A percentile compares a stretch with the other conserved stretches of the same genome.
phyloP scores from a whole-genome alignment of 1,140 invertebrate genomes.

The Lordiphosa collinella region DNA sequence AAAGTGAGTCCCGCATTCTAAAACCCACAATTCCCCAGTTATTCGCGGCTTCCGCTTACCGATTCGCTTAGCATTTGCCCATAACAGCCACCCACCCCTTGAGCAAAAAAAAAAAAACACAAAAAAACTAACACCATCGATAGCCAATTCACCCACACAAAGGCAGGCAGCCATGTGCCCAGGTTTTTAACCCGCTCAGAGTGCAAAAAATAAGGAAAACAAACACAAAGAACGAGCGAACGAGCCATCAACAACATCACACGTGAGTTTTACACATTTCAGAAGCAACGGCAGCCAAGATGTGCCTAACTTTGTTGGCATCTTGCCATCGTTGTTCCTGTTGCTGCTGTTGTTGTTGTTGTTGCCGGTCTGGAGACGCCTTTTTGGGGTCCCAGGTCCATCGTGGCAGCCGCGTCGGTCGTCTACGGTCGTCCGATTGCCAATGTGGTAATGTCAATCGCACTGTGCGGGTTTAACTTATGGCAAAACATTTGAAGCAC shows the following conservation, averaged over 20 bases:
- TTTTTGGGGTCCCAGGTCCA: constrained; percentile 25
- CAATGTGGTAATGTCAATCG: constrained; percentile 75
- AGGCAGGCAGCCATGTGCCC: constrained; percentile 1
- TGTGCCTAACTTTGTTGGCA: constrained; percentile 46
- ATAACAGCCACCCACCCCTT: constrained; percentile 23
- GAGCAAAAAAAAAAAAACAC: constrained; percentile 1
- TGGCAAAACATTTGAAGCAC: constrained; percentile 80
- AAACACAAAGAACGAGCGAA: constrained; percentile 7
- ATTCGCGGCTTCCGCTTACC: constrained; percentile 6
- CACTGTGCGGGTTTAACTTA: constrained; percentile 78
- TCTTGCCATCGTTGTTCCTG: constrained; percentile 17
- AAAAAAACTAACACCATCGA: constrained; percentile 23
- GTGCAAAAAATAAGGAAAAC: constrained; percentile 1
- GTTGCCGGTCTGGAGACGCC: constrained; percentile 31
- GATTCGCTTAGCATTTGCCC: not conserved
- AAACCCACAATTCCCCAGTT: no score
- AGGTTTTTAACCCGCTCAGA: not conserved
- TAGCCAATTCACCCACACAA: constrained; percentile 49
- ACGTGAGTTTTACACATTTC: constrained; percentile 77
- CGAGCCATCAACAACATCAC: constrained; percentile 71
- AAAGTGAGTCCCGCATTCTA: no score
- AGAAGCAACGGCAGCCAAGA: constrained; percentile 59
- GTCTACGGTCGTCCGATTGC: constrained; percentile 48
- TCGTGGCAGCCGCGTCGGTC: constrained; percentile 18
- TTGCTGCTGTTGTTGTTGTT: not conserved